Percentiles rank a stretch among this genome's conserved stretches.
Evolutionary conservation across 2,888 invertebrate genomes (phyloP).

Genomic region (Drosophila picticornis): DNA sequence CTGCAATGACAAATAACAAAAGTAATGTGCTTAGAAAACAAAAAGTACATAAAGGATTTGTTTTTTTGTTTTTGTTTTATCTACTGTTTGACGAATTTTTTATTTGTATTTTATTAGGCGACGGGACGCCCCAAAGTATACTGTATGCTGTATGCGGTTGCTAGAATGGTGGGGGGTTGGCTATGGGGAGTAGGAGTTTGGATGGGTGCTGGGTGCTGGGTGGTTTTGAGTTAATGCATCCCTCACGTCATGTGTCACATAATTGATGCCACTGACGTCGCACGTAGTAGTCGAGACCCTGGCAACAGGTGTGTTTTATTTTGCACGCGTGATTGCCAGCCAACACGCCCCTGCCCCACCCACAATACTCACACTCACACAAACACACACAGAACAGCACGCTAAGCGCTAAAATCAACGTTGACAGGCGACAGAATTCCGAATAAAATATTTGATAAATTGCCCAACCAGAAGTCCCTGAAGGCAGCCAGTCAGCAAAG

Average conservation of each 20-base stretch:
- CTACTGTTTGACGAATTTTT: slow-evolving; percentile 27
- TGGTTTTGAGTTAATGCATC: slow-evolving; percentile 15
- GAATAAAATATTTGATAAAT: slow-evolving; percentile 70
- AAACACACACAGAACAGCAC: slow-evolving; percentile 5
- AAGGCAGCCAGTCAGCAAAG: slow-evolving; percentile 13
- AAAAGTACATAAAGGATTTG: background rate
- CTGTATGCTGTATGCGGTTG: background rate
- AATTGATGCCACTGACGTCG: slow-evolving; percentile 36
- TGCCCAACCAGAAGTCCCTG: slow-evolving; percentile 38
- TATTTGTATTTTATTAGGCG: slow-evolving; percentile 51
- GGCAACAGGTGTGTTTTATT: slow-evolving; percentile 79
- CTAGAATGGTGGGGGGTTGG: background rate
- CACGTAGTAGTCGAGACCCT: slow-evolving; percentile 32
- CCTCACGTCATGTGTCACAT: slow-evolving; percentile 35
- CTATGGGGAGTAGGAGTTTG: background rate
- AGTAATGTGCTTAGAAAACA: slow-evolving; percentile 13
- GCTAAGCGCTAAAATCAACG: slow-evolving; percentile 76
- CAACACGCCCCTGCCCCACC: slow-evolving; percentile 32
- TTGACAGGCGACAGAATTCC: slow-evolving; percentile 69
- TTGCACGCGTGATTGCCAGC: slow-evolving; percentile 43
- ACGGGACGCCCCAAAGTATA: slow-evolving; percentile 21
- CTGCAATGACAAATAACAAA: slow-evolving; percentile 41
- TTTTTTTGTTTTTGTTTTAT: background rate
- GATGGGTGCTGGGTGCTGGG: background rate
- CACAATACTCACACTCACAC: slow-evolving; percentile 3